Evolutionary conservation across 2,113 vertebrate species (phyloP).

Genomic region (Sigmodon hispidus): DNA sequence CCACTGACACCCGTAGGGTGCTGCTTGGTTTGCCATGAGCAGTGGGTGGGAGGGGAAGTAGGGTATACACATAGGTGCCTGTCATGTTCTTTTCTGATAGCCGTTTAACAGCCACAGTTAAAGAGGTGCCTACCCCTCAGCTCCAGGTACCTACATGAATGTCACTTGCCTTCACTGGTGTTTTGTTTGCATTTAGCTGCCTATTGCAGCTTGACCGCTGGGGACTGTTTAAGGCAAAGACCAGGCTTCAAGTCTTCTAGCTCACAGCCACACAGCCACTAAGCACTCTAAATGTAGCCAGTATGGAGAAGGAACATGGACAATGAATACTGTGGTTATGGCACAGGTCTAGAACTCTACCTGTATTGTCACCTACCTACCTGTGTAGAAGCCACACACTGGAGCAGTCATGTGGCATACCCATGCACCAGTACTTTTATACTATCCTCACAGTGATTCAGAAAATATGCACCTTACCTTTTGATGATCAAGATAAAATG

Average conservation of each 20-base stretch:
- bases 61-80: neutral
- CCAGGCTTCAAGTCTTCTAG: neutral
- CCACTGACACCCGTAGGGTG: neutral
- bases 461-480: neutral
- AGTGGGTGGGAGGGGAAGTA: too few species aligned
- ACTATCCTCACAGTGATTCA: neutral
- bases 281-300: neutral
- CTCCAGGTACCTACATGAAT: neutral
- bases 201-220: accelerated
- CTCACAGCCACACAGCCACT: neutral
- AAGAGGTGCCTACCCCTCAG: neutral
- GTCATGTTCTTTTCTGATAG: neutral
- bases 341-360: neutral
- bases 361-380: neutral
- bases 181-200: neutral
- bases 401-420: neutral
- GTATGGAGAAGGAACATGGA: neutral
- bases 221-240: neutral
- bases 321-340: neutral
- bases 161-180: neutral
- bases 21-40: neutral
- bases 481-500: neutral
- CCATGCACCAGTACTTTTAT: neutral
- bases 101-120: neutral
- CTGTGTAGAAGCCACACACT: neutral